Conservation (phyloP, 2,888 invertebrate genomes). For the Hirudinaria manillensis region DNA sequence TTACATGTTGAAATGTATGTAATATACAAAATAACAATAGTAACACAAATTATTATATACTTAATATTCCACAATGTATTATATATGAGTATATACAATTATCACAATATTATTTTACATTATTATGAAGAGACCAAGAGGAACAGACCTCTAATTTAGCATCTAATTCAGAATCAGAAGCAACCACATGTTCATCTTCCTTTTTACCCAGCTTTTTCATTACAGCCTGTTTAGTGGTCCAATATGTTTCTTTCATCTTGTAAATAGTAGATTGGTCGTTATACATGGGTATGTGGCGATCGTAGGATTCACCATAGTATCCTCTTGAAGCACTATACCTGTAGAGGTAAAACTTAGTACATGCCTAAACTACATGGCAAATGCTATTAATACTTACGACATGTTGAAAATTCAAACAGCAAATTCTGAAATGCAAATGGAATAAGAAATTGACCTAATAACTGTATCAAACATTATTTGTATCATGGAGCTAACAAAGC, state of each 20-base stretch:
- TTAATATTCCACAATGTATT: no score
- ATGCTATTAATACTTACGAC: conserved; percentile 12
- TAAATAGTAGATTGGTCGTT: conserved; percentile 54
- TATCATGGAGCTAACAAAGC: no score
- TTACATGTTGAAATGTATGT: background rate
- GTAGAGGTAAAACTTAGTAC: background rate
- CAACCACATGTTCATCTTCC: conserved; percentile 91
- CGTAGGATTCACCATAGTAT: conserved; percentile 48
- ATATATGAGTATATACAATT: background rate
- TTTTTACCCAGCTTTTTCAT: conserved; percentile 86
- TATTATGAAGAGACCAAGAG: background rate
- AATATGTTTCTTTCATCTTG: conserved; percentile 73
- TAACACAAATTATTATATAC: background rate
- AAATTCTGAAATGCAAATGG: conserved; percentile 3
- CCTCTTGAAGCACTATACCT: conserved; percentile 25
- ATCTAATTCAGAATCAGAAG: conserved; percentile 92
- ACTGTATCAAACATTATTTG: no score
- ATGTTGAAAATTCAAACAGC: background rate
- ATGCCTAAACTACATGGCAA: background rate
- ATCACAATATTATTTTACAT: background rate
- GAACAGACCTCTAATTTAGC: conserved; percentile 73
- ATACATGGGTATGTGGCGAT: conserved; percentile 57
- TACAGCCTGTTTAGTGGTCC: conserved; percentile 94
- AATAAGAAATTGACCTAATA: background rate
- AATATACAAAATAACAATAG: conserved; percentile 3